Conservation (phyloP, 1,140 invertebrate genomes). For the Brachionus sp. region DNA sequence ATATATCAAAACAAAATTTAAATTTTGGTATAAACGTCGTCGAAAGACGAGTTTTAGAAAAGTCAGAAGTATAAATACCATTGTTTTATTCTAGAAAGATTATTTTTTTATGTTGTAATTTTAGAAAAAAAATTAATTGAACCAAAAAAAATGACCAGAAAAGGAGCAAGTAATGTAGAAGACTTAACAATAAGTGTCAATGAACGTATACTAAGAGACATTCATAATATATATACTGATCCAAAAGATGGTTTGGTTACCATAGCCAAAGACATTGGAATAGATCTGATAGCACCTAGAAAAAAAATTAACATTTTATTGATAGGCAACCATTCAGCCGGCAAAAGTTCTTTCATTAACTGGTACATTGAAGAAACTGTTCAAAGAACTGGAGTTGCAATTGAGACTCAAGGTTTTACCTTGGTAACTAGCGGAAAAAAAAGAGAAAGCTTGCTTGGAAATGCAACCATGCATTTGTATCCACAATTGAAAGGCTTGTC, state of each 20-base stretch:
- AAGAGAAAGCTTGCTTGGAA: constrained; percentile 65
- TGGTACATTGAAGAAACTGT: constrained; percentile 68
- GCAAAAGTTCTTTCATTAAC: constrained; percentile 68
- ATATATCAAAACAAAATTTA: background rate
- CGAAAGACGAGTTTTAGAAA: background rate
- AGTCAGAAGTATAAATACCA: no score
- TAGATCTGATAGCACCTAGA: constrained; percentile 61
- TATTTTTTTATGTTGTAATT: background rate
- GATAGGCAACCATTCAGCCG: constrained; percentile 67
- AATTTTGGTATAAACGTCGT: background rate
- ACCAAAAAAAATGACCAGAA: constrained; percentile 47
- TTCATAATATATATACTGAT: constrained; percentile 63
- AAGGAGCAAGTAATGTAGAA: constrained; percentile 59
- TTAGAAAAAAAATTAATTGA: background rate
- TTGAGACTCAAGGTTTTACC: constrained; percentile 66
- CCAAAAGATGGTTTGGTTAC: constrained; percentile 60
- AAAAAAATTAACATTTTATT: constrained; percentile 66
- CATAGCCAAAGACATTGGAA: constrained; percentile 34
- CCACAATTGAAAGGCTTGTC: constrained; percentile 54
- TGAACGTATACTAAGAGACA: constrained; percentile 64
- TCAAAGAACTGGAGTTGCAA: constrained; percentile 66
- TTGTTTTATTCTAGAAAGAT: background rate
- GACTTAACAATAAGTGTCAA: constrained; percentile 62
- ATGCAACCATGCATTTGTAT: constrained; percentile 65
- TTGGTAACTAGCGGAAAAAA: constrained; percentile 65